phyloP scores from a whole-genome alignment of 2,888 invertebrate genomes.

The Teleiodes luculella region DNA sequence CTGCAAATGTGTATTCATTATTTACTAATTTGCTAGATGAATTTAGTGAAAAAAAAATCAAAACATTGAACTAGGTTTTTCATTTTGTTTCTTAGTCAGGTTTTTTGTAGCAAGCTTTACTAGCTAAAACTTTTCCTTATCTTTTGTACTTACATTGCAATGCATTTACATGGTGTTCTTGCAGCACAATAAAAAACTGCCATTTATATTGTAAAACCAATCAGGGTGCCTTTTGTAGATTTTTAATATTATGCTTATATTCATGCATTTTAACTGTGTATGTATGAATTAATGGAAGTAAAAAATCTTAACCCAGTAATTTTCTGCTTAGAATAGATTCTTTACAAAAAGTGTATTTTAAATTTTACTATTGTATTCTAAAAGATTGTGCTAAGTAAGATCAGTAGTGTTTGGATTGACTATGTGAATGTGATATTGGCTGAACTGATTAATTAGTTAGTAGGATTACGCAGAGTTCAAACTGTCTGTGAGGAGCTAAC shows the following conservation, averaged over 20 bases:
- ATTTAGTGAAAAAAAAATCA: too few relatives aligned
- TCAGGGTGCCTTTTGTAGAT: conserved; percentile 3
- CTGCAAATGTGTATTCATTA: too few relatives aligned
- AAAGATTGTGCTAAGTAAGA: conserved; percentile 13
- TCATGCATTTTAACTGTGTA: background rate
- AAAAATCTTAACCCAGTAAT: background rate
- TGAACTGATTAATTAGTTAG: conserved; percentile 54
- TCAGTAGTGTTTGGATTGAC: conserved; percentile 28
- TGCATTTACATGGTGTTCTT: background rate
- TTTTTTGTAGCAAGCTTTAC: too few relatives aligned
- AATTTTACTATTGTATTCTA: background rate
- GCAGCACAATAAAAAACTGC: background rate
- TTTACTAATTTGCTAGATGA: too few relatives aligned
- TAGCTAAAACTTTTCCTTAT: too few relatives aligned
- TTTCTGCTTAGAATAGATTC: background rate
- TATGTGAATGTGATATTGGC: conserved; percentile 58
- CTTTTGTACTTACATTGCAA: too few relatives aligned
- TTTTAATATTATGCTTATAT: conserved; percentile 1
- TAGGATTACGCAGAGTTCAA: conserved; percentile 38
- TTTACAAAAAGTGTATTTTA: background rate
- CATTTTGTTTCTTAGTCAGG: too few relatives aligned
- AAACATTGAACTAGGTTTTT: too few relatives aligned
- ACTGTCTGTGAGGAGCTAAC: conserved; percentile 51
- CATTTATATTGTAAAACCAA: background rate
- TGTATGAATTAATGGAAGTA: too few relatives aligned